Evolutionary conservation across 2,888 invertebrate species (phyloP), one percentile per base, ranked within the genome.

Genomic region (Alsophila aescularia): DNA sequence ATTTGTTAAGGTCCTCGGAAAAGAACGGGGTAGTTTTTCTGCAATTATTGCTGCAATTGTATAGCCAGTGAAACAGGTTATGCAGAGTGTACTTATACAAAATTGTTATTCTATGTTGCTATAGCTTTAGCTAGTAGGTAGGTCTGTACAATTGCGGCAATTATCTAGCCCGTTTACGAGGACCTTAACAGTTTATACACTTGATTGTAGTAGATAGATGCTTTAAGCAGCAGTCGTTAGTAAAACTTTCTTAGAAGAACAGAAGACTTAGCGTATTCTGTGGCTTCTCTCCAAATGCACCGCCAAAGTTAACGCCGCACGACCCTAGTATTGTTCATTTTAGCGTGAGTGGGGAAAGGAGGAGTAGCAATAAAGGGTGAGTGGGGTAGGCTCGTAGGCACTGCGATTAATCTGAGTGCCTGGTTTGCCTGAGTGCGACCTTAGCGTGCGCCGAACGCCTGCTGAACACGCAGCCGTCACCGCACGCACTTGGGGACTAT

Each of bases 371-470:
- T 87, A 85, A 87, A 83, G 76, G 72, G 73, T 70, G 72, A 80
- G 80, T 68, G 70, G 77, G 81, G 80, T 75, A 73, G 69, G 77
- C 72, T 72, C 70, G 72, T 72, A 71, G 73, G 41, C n/a, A 40
- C 41, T 64, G 77, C 78, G 75, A 84, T 85, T 85, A 85, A 87
- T 87, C 77, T 79, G 76, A 77, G 81, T 77, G 77, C 50, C 8
- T 5, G 8, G 24, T 7, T 1, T 24, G 7, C 24, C 77, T 79
- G 74, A 77, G 81, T 77, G 77, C 78, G 87, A 83, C 88, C 90
- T 88, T 89, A 79, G 87, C 90, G 89, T 88, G 82, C 63, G 61
- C 58, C 45, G 64, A 73, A 81, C 85, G 88, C 90, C 86, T 88
- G 81, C 79, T 75, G 69, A 50, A 55, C 78, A 74, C 69, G 70